Base-by-base conservation (phyloP, 2,888 invertebrate species). In the Epistrophe eligans region DNA sequence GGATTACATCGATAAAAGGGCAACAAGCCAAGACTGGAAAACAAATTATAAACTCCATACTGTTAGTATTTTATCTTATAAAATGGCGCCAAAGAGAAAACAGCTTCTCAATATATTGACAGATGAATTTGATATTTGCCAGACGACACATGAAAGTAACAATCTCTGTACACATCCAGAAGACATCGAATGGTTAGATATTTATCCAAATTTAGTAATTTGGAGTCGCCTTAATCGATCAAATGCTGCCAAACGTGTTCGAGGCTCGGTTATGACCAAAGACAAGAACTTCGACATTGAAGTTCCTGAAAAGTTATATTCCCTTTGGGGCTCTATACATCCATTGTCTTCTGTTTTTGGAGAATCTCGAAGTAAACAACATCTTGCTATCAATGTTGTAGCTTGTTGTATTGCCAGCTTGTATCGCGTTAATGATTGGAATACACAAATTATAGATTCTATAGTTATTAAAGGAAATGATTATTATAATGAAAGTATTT, bases 301-400 rank as follows among this genome's bases (percentile, higher is more conserved):
- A 90, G 95, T 95, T 88, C 94, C 94, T 4, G 94, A 95, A 2
- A 95, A 95, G 84, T 91, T 96, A 0, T 96, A 94, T 93, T 96
- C 96, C 0, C 91, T 96, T 1, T 95, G 95, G 94, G 96, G 96
- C 1, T 94, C 94, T 43, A 90, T 96, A 17, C 95, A 96, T 92
- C 95, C 95, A 4, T 91, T 93, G 71, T 95, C 95, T 45, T 89
- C 91, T 0, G 94, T 93, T 88, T 96, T 96, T 90, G 91, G 91
- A 15, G 89, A 90, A 2, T 91, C 94, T 60, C 94, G 95, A 6
- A 96, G 95, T 0, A 95, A 95, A 88, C 96, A 96, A 90, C 94
- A 94, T 55, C 92, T 94, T 62, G 95, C 95, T 13, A 95, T 95
- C 40, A 94, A 94, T 90, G 94, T 95, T 15, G 92, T 96, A 38